Percentiles rank a stretch among this genome's conserved stretches.
phyloP scores from a whole-genome alignment of 2,888 invertebrate genomes.

The Euzetes globulus region DNA sequence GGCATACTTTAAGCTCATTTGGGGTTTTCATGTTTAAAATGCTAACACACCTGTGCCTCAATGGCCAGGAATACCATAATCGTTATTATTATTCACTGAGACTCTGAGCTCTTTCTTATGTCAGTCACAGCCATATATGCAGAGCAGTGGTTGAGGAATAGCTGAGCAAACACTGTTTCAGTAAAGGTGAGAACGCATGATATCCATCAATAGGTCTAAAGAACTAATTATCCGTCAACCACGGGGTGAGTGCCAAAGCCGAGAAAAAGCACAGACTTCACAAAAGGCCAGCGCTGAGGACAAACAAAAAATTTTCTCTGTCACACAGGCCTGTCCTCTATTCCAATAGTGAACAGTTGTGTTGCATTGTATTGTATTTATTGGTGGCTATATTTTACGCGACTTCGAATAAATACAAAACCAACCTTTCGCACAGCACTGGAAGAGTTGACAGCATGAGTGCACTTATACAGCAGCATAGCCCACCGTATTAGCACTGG shows the following conservation, averaged over 20 bases:
- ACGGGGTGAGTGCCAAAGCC: background rate
- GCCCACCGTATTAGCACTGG: background rate
- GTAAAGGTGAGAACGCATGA: constrained; percentile 23
- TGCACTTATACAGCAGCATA: background rate
- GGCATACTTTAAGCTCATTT: constrained; percentile 26
- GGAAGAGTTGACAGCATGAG: constrained; percentile 23
- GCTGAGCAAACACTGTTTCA: background rate
- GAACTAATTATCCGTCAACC: constrained; percentile 26
- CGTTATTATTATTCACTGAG: background rate
- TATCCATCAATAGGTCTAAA: constrained; percentile 24
- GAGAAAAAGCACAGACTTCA: background rate
- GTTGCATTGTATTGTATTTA: background rate
- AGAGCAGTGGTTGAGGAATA: background rate
- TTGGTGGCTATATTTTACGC: constrained; percentile 28
- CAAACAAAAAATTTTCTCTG: constrained; percentile 17
- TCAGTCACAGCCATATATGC: background rate
- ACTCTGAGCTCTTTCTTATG: background rate
- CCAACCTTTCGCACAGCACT: background rate
- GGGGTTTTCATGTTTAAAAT: constrained; percentile 15
- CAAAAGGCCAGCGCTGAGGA: background rate
- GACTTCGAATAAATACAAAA: constrained; percentile 13
- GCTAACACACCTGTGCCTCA: constrained; percentile 21
- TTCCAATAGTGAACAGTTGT: too few relatives aligned
- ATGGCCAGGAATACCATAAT: background rate
- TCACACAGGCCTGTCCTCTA: background rate